Conservation (phyloP, 2,797 vertebrate genomes). For the Coendou prehensilis region DNA sequence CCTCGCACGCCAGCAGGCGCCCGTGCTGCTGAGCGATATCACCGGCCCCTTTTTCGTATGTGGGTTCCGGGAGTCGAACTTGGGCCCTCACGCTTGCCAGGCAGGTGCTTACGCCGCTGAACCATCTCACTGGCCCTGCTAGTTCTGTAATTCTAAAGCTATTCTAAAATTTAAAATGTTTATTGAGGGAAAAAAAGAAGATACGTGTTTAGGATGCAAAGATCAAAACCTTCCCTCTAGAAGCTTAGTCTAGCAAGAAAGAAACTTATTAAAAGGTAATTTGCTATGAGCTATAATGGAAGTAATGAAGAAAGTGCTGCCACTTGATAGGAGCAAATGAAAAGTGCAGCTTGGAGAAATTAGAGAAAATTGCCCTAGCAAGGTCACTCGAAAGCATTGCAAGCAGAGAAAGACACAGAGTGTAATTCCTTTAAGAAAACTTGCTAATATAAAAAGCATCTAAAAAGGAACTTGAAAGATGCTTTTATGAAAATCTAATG, state of each 20-base stretch:
- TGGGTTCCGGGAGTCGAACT: too few species aligned
- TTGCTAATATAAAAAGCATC: constrained; percentile 42
- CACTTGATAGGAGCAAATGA: constrained; percentile 54
- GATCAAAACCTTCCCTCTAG: constrained; percentile 53
- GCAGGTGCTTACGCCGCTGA: too few species aligned
- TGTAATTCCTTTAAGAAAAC: background rate
- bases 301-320: constrained; percentile 48
- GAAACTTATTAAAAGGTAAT: constrained; percentile 68
- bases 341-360: constrained; percentile 32
- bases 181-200: background rate
- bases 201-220: constrained; percentile 48
- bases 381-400: constrained; percentile 17
- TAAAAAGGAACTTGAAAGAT: background rate
- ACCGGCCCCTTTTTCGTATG: too few species aligned
- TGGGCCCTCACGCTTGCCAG: too few species aligned
- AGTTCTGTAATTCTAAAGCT: constrained; percentile 23
- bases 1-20: too few species aligned
- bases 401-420: background rate
- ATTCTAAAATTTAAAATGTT: constrained; percentile 43
- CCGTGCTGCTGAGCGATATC: too few species aligned
- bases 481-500: constrained; percentile 1
- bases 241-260: constrained; percentile 62
- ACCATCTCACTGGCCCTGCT: background rate
- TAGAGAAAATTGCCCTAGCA: constrained; percentile 51
- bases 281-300: constrained; percentile 64